These are phyloP conservation scores for Philhelius pedissequus DNA, from an alignment of 2,888 invertebrate genomes.

Conservation along the genomic window DNA sequence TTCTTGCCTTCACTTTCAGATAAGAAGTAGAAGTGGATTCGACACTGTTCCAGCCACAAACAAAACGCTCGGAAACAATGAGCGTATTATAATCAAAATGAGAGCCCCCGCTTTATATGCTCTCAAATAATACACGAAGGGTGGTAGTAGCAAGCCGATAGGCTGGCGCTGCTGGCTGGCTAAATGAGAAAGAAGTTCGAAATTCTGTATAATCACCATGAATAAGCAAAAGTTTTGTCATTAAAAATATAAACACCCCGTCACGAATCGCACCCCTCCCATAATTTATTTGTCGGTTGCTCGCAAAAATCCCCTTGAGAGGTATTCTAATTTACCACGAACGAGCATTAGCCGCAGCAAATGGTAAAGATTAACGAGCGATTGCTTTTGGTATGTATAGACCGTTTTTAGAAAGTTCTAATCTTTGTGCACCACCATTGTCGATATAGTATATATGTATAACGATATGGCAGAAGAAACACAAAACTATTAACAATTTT, in stretches of 20 bases:
- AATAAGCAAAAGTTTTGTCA: conserved; percentile 68
- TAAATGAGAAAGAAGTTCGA: conserved; percentile 29
- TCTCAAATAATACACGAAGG: not conserved
- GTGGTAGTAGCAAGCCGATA: not conserved
- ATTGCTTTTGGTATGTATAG: not conserved
- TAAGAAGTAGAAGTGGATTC: conserved; percentile 22
- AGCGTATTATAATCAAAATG: not conserved
- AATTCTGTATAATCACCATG: conserved; percentile 66
- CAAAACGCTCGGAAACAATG: conserved; percentile 32
- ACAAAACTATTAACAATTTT: not conserved
- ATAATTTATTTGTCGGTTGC: not conserved
- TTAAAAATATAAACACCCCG: conserved; percentile 65
- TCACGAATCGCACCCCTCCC: conserved; percentile 34
- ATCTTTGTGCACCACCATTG: not conserved
- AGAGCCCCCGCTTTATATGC: conserved; percentile 29
- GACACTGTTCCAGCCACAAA: conserved; percentile 3
- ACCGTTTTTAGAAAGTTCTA: not conserved
- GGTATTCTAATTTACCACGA: conserved; percentile 1
- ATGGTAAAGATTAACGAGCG: conserved; percentile 2
- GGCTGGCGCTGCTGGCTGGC: conserved; percentile 6
- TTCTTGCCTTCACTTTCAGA: not conserved
- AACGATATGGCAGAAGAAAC: not conserved
- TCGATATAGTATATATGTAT: too few species aligned
- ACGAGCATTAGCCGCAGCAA: conserved; percentile 3
- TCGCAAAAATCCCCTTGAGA: not conserved